phyloP scores from a whole-genome alignment of 2,888 invertebrate genomes.

The Mythimna ferrago region DNA sequence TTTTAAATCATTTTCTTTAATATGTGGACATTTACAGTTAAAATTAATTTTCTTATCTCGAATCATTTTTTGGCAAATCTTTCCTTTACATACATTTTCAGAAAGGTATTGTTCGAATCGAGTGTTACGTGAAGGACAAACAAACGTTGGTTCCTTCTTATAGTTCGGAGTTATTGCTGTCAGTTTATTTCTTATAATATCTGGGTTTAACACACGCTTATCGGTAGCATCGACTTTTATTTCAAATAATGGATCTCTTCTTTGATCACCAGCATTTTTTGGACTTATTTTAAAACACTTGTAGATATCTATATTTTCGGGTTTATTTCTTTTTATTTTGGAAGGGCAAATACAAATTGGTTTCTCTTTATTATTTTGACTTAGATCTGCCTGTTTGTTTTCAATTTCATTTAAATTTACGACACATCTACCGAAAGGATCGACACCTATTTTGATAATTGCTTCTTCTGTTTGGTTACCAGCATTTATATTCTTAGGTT shows the following conservation, averaged over 20 bases:
- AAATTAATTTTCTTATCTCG: constrained; percentile 58
- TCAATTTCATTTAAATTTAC: constrained; percentile 65
- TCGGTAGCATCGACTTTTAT: constrained; percentile 68
- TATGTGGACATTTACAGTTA: constrained; percentile 61
- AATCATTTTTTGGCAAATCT: constrained; percentile 36
- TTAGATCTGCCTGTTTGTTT: constrained; percentile 52
- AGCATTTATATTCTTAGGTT: constrained; percentile 2
- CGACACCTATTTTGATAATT: constrained; percentile 70
- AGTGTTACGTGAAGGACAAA: constrained; percentile 64
- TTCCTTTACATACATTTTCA: constrained; percentile 26
- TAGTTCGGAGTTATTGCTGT: constrained; percentile 1
- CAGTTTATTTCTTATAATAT: constrained; percentile 67
- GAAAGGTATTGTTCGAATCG: constrained; percentile 3
- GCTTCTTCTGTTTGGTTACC: constrained; percentile 49
- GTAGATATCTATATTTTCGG: neutral
- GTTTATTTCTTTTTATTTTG: constrained; percentile 26
- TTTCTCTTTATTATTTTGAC: neutral
- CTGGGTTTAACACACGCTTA: constrained; percentile 62
- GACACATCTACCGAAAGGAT: constrained; percentile 60
- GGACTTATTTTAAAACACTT: constrained; percentile 9
- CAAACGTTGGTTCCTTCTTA: constrained; percentile 51
- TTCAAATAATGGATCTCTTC: constrained; percentile 56
- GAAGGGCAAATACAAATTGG: constrained; percentile 60
- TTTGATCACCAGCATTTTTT: constrained; percentile 39
- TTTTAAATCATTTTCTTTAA: constrained; percentile 21